A percentile compares a stretch with the other conserved stretches of the same genome.
These are phyloP conservation scores for Pachypanchax playfairii DNA, from an alignment of 2,113 vertebrate genomes.

Conservation along the genomic window DNA sequence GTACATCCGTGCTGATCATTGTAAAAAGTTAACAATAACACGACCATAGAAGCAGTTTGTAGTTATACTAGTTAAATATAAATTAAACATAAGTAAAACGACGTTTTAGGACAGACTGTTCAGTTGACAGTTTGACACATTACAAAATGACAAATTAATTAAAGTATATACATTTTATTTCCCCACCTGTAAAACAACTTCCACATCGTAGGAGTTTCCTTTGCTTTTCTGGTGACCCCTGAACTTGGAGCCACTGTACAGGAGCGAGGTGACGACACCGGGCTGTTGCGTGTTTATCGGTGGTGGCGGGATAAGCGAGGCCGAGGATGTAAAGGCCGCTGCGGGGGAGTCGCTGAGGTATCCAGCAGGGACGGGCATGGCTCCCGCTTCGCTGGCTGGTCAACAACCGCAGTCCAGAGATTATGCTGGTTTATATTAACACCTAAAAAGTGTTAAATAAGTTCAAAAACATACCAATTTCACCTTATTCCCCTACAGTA, in stretches of 20 bases:
- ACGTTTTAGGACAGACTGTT: slow-evolving; percentile 50
- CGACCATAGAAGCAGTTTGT: neutral
- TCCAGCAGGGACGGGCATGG: slow-evolving; percentile 93
- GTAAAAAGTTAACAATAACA: neutral
- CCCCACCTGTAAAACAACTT: slow-evolving; percentile 95
- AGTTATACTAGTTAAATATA: neutral
- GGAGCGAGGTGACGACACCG: slow-evolving; percentile 91
- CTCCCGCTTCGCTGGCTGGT: slow-evolving; percentile 74
- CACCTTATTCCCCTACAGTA: slow-evolving; percentile 42
- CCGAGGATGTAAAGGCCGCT: slow-evolving; percentile 83
- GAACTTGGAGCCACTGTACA: slow-evolving; percentile 97
- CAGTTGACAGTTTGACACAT: slow-evolving; percentile 72
- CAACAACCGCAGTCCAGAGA: slow-evolving; percentile 61
- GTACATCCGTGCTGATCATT: neutral
- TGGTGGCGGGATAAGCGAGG: slow-evolving; percentile 91
- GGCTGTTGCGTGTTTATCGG: slow-evolving; percentile 97
- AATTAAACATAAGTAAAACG: neutral
- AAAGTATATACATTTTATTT: neutral
- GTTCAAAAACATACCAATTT: slow-evolving; percentile 54
- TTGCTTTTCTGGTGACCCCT: slow-evolving; percentile 98
- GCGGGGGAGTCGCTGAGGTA: slow-evolving; percentile 81
- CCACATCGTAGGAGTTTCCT: slow-evolving; percentile 97
- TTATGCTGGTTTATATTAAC: slow-evolving; percentile 44
- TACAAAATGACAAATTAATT: slow-evolving; percentile 35
- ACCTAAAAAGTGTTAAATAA: slow-evolving; percentile 19